Percentiles rank a stretch among this genome's conserved stretches.
phyloP scores from a whole-genome alignment of 2,113 vertebrate genomes.

The Gymnocephalus cernua region DNA sequence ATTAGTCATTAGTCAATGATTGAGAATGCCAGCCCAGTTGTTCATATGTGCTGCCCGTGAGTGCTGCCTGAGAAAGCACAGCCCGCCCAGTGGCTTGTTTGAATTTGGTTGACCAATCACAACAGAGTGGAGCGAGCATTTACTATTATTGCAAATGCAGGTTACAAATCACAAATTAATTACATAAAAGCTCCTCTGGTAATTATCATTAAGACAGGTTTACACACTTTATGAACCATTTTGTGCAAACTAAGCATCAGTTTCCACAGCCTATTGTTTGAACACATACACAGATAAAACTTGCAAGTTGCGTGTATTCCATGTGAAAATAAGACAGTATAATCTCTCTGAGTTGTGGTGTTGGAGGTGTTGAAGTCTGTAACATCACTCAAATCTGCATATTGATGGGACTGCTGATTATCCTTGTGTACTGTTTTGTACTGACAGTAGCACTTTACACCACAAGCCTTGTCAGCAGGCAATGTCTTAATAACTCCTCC shows the following conservation, averaged over 20 bases:
- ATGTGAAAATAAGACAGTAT: conserved; percentile 1
- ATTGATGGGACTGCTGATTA: conserved; percentile 30
- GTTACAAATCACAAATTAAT: conserved; percentile 17
- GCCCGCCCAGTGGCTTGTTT: too few relatives aligned
- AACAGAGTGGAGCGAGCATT: not conserved
- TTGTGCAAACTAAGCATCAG: conserved; percentile 2
- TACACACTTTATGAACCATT: conserved; percentile 1
- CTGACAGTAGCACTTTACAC: conserved; percentile 17
- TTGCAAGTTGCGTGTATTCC: not conserved
- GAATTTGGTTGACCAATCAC: too few relatives aligned
- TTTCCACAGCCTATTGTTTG: not conserved
- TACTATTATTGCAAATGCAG: not conserved
- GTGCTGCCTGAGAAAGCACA: too few relatives aligned
- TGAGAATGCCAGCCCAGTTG: too few relatives aligned
- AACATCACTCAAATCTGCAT: conserved; percentile 28
- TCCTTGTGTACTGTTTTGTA: conserved; percentile 10
- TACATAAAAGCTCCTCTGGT: not conserved
- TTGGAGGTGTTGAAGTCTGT: not conserved
- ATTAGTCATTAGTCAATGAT: too few relatives aligned
- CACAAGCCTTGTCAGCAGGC: conserved; percentile 42
- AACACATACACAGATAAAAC: not conserved
- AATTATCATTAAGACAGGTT: conserved; percentile 11
- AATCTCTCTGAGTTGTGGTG: not conserved
- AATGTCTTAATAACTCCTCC: conserved; percentile 43
- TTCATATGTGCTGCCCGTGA: too few relatives aligned